Base-by-base conservation (phyloP, 2,888 invertebrate genomes). In the Apomyelois bistriatella region DNA sequence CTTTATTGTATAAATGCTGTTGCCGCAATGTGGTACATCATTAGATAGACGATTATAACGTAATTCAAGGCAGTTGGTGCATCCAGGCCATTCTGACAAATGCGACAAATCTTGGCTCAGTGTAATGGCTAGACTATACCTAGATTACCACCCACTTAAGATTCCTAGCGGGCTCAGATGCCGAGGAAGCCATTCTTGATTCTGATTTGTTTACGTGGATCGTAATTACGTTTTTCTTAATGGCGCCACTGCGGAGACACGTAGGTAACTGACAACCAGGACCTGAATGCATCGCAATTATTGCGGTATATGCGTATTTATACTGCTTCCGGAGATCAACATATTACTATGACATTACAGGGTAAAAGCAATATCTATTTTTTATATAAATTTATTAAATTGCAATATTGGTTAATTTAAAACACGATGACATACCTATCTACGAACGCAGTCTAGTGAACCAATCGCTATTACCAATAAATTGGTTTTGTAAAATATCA, bases 81-180 rank as follows among this genome's bases (percentile, higher is more conserved):
- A 50, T 50, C 37, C 54, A 46, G 58, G 49, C 59, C 57, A 59
- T 57, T 58, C 58, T 54, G 69, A 65, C 62, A 59, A 58, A 58
- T 61, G 60, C 64, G 61, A 63, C 68, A 67, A 72, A 75, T 73
- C 62, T 61, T 64, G 66, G 64, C 60, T 66, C 63, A 68, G 68
- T 54, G 56, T 56, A 59, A 63, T 63, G 57, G 57, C 60, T 61
- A 57, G 63, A 64, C 61, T 62, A 58, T 62, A 59, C 58, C 71
- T 69, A 76, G 75, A 82, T 79, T 78, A 70, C 75, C 69, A 65
- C 69, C 70, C 74, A 78, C 79, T 84, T 82, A 77, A 79, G 64
- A 86, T 84, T 84, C 79, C 74, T 79, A 76, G 71, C 76, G 74
- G 75, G 63, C 60, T 59, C 60, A 63, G 65, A 78, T 74, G 68